Evolutionary conservation across 2,888 invertebrate genomes (phyloP).

Genomic region (Bruchidius siliquastri): DNA sequence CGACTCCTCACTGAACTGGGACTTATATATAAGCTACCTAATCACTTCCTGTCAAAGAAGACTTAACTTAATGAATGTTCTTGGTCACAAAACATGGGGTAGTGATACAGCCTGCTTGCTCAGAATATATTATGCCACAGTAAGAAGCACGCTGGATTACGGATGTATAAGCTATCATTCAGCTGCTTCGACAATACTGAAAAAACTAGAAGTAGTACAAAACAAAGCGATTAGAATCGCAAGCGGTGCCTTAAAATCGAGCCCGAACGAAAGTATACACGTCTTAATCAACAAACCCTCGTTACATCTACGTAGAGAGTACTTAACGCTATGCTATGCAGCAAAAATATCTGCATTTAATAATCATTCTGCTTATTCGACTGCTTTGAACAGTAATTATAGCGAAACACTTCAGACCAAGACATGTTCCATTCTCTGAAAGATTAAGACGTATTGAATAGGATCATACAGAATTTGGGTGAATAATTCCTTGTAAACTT

Average conservation of each 20-base stretch:
- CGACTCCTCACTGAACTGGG: not conserved
- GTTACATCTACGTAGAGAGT: constrained; percentile 1
- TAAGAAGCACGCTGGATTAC: not conserved
- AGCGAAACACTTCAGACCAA: not conserved
- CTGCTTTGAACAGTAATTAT: not conserved
- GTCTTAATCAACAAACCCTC: not conserved
- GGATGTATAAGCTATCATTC: constrained; percentile 1
- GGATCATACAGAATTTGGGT: not conserved
- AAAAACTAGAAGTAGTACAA: constrained; percentile 4
- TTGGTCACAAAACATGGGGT: not conserved
- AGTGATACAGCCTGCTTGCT: not conserved
- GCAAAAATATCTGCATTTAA: not conserved
- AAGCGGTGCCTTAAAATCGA: constrained; percentile 1
- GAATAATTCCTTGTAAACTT: not conserved
- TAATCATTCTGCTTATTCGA: not conserved
- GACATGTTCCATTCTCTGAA: not conserved
- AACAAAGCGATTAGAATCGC: constrained; percentile 6
- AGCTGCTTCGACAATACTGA: constrained; percentile 3
- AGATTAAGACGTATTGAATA: not conserved
- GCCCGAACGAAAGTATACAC: constrained; percentile 4
- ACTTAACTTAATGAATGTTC: not conserved
- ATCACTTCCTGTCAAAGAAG: not conserved
- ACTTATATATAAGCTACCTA: not conserved
- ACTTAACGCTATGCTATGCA: not conserved
- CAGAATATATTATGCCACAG: not conserved